These are phyloP conservation scores for Ichneumoninae sp. DNA, from an alignment of 2,888 invertebrate species.

Conservation along the genomic window DNA sequence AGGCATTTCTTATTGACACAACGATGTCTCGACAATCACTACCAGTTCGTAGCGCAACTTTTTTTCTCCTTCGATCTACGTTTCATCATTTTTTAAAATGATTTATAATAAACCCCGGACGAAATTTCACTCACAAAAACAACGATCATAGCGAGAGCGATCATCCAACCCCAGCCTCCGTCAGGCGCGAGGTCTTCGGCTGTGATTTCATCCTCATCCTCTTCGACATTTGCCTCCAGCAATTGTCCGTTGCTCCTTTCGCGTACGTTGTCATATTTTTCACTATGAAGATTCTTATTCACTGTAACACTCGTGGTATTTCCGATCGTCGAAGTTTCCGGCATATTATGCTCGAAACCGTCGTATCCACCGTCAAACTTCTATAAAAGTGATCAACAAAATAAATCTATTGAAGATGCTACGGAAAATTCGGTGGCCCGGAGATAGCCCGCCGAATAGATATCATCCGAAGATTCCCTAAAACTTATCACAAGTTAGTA, in stretches of 20 bases:
- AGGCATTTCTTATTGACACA: conserved; percentile 2
- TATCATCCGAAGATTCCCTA: neutral
- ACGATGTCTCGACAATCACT: conserved; percentile 8
- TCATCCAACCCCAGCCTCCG: conserved; percentile 96
- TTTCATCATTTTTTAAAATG: neutral
- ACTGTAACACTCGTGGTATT: conserved; percentile 5
- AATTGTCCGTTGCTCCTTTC: conserved; percentile 44
- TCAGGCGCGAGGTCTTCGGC: conserved; percentile 89
- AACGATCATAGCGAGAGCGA: conserved; percentile 92
- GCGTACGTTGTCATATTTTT: conserved; percentile 28
- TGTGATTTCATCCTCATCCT: conserved; percentile 61
- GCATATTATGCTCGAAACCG: conserved; percentile 44
- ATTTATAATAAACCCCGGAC: neutral
- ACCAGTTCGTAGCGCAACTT: neutral
- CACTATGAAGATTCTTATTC: conserved; percentile 24
- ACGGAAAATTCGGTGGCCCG: neutral
- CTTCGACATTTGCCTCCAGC: conserved; percentile 40
- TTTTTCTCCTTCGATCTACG: neutral
- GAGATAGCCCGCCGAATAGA: neutral
- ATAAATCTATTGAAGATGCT: neutral
- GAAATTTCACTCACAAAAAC: conserved; percentile 90
- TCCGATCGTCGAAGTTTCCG: conserved; percentile 33
- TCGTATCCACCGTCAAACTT: neutral
- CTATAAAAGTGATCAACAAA: neutral
- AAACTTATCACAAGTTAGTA: conserved; percentile 2